Evolutionary conservation across 2,888 invertebrate genomes (phyloP), one percentile per base, ranked within the genome.

Genomic region (Tanaodytes sp.): DNA sequence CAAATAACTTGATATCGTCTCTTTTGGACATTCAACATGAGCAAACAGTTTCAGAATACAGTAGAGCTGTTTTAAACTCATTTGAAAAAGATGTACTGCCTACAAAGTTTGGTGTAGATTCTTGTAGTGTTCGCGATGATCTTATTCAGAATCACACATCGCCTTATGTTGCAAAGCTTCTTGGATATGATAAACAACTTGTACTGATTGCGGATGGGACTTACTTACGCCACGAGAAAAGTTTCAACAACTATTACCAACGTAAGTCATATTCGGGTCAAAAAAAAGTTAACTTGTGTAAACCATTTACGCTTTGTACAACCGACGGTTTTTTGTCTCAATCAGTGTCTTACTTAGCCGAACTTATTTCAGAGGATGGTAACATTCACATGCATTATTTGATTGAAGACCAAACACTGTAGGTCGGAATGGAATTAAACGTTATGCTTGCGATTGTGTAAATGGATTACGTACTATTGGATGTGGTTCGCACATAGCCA

Each of bases 1-100:
- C 51, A 2, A 51, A 39, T 39, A 39, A 27, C 18, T 2, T 55
- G 11, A 55, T 15, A 20, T 14, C 55, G 3, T 42, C 55, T 5
- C 19, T 55, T 16, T 36, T 55, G 1, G 45, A 43, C 3, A 36
- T 55, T 23, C 1, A 55, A 20, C 11, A n/a, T 2, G 55, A 36
- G 19, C 45, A 43, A 19, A 16, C 14, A 2, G 37, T 55, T 6
- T 45, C 45, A 2, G 43, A 43, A 12, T 58, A 45, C 23, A 18
- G 39, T 12, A 45, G 18, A 27, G 15, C 62, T 20, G 51, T 61
- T 20, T 58, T 77, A 20, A 57, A 72, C 19, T 61, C 72, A 15
- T 76, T 76, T 49, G 67, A 75, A 66, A 72, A 73, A 43, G 71
- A 76, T 63, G 49, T 76, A 18, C 40, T 78, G 36, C 54, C 75